These are phyloP conservation scores for Takifugu ocellatus DNA, from an alignment of 2,797 vertebrate species.

Conservation along the genomic window DNA sequence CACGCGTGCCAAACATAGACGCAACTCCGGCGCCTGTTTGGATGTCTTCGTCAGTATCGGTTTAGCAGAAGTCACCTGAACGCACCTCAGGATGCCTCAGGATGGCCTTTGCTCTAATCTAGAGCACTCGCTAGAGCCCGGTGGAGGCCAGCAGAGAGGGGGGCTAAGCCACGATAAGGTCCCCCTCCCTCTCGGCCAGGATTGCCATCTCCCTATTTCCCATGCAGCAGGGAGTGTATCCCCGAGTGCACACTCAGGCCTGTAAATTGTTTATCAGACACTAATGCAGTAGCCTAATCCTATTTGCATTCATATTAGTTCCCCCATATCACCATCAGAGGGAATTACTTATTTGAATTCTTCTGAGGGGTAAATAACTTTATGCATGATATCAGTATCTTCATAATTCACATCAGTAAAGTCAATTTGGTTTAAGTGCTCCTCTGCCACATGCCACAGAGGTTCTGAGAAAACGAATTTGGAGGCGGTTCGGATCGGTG, in stretches of 20 bases:
- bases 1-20: too few species aligned
- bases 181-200: constrained; percentile 4
- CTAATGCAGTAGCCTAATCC: constrained; percentile 89
- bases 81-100: too few species aligned
- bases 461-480: constrained; percentile 82
- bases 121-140: too few species aligned
- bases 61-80: too few species aligned
- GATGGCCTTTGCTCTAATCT: too few species aligned
- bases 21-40: too few species aligned
- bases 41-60: too few species aligned
- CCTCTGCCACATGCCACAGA: constrained; percentile 76
- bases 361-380: constrained; percentile 87
- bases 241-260: constrained; percentile 76
- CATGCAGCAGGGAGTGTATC: constrained; percentile 49
- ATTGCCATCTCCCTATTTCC: constrained; percentile 34
- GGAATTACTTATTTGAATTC: constrained; percentile 88
- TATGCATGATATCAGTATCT: constrained; percentile 91
- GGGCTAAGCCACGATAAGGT: constrained; percentile 47
- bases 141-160: constrained; percentile 10
- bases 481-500: constrained; percentile 84
- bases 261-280: constrained; percentile 87
- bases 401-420: constrained; percentile 91
- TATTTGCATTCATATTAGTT: constrained; percentile 96
- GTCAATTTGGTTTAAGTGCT: constrained; percentile 91
- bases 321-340: constrained; percentile 81